Evolutionary conservation across 1,140 invertebrate species (phyloP), one percentile per base, ranked within the genome.

Genomic region (Ips nitidus): DNA sequence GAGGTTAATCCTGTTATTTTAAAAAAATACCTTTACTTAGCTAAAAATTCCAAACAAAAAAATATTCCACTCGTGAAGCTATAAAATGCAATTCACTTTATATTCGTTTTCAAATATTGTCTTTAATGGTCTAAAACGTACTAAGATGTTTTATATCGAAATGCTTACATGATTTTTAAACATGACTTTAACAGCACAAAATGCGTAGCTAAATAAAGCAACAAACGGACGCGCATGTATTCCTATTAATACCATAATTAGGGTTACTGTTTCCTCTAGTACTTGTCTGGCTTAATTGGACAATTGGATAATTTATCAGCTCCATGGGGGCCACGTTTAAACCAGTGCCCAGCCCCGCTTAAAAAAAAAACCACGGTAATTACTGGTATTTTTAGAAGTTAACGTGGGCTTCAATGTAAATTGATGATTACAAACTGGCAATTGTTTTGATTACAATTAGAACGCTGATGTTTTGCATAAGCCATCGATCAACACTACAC

Each of bases 261-360:
- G 45, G 45, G 45, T 50, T 50, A 50, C 45, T 50, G 45, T 22
- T 50, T 50, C 45, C 45, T 22, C 22, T 50, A 50, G 45, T 22
- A 3, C 7, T 50, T 6, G 45, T 22, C 22, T 22, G 22, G 22
- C 22, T 50, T 50, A 50, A 50, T 50, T 50, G 45, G 45, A 50
- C 45, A 50, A 50, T 1, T 50, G 45, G 45, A 22, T 50, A 50
- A 50, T 50, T 50, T 50, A 50, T 22, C 22, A 50, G 45, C 45
- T 22, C 6, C 7, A 22, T 8, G 7, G 45, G 45, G 45, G 45
- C 45, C 22, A 0, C 22, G 22, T 8, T 1, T 50, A 0, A 50
- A 3, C 7, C 45, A 50, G 45, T 22, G 45, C 6, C n/a, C 45
- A 22, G 45, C 45, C 22, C 22, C 22, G 22, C 0, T 22, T 22